phyloP scores from a whole-genome alignment of 1,140 invertebrate genomes.

The Leptinotarsa undecemlineata region DNA sequence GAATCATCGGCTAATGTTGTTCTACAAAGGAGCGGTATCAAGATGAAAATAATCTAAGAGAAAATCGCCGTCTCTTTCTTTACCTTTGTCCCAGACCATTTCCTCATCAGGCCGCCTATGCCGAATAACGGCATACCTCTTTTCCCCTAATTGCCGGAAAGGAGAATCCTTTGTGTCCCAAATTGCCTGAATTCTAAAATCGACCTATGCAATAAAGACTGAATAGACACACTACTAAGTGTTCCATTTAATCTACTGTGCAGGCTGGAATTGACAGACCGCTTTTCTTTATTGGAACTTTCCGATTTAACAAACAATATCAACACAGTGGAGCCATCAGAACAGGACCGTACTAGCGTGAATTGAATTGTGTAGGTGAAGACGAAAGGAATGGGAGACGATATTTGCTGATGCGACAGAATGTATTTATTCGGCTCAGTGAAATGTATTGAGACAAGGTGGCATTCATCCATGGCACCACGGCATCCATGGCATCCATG shows the following conservation, averaged over 20 bases:
- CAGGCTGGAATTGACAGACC: slow-evolving; percentile 17
- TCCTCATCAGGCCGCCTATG: background rate
- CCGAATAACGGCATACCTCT: slow-evolving; percentile 13
- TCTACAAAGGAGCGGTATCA: too few species aligned
- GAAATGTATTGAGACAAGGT: too few species aligned
- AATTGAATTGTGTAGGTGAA: background rate
- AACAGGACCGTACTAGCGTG: background rate
- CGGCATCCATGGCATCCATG: too few species aligned
- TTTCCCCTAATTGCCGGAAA: slow-evolving; percentile 19
- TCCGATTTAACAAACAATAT: slow-evolving; percentile 27
- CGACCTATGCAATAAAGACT: slow-evolving; percentile 23
- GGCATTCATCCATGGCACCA: too few species aligned
- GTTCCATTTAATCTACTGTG: slow-evolving; percentile 21
- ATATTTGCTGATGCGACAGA: too few species aligned
- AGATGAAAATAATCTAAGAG: too few species aligned
- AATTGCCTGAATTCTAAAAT: slow-evolving; percentile 22
- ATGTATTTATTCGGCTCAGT: too few species aligned
- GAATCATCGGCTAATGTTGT: too few species aligned
- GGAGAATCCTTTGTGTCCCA: slow-evolving; percentile 17
- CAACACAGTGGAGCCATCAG: background rate
- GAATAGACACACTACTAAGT: slow-evolving; percentile 25
- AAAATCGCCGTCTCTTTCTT: too few species aligned
- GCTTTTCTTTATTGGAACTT: slow-evolving; percentile 24
- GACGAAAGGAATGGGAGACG: too few species aligned
- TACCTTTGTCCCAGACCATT: background rate